Conservation (phyloP, 2,113 vertebrate genomes). For the Gobius niger region DNA sequence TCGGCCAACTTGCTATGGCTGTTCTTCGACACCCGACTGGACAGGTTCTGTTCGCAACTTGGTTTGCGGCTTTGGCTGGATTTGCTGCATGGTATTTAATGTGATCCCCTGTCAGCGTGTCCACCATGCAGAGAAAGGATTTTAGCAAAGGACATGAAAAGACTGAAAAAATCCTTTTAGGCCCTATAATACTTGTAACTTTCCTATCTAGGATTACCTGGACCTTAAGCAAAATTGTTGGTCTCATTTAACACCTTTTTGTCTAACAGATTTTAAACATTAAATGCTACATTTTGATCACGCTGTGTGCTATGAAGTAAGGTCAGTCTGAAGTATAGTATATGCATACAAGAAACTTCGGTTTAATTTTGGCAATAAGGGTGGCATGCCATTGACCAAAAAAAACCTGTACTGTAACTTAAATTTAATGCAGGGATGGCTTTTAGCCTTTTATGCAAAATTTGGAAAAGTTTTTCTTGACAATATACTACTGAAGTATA, state of each 20-base stretch:
- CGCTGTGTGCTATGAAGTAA: neutral
- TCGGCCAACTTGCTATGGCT: slow-evolving; percentile 66
- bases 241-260: neutral
- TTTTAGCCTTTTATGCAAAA: neutral
- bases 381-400: neutral
- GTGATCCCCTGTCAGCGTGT: slow-evolving; percentile 68
- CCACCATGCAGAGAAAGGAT: slow-evolving; percentile 21
- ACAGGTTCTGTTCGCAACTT: slow-evolving; percentile 84
- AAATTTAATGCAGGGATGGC: neutral
- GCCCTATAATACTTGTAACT: neutral
- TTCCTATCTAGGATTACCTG: neutral
- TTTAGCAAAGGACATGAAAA: neutral
- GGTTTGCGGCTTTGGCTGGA: slow-evolving; percentile 81
- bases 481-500: slow-evolving; percentile 17
- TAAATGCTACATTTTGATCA: neutral
- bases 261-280: neutral
- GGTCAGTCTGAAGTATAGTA: neutral
- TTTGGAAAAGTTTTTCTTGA: slow-evolving; percentile 1
- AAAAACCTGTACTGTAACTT: too few species aligned
- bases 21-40: slow-evolving; percentile 80
- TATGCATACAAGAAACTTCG: neutral
- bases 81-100: slow-evolving; percentile 88
- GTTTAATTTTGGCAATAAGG: neutral
- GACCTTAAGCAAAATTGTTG: neutral
- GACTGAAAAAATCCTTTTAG: neutral